phyloP scores from a whole-genome alignment of 2,797 vertebrate species.

The Novumbra hubbsi region DNA sequence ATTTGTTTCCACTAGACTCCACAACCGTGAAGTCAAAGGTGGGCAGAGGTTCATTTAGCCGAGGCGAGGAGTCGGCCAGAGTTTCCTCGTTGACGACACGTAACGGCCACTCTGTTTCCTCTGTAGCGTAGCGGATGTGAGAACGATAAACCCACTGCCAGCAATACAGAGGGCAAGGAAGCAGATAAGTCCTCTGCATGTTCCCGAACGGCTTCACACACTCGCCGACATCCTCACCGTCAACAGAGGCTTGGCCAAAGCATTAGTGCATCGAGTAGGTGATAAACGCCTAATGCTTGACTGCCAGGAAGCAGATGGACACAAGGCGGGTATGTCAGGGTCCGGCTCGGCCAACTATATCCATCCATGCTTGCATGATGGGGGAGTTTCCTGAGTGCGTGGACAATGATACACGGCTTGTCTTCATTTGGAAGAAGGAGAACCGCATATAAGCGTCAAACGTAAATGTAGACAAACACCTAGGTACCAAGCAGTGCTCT shows the following conservation, averaged over 20 bases:
- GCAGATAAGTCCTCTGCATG: conserved; percentile 9
- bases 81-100: neutral
- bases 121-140: conserved; percentile 1
- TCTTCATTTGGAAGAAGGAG: neutral
- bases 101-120: neutral
- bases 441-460: neutral
- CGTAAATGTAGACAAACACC: neutral
- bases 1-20: no score
- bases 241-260: conserved; percentile 23
- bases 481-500: conserved; percentile 10
- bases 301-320: conserved; percentile 19
- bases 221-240: conserved; percentile 31
- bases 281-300: conserved; percentile 25
- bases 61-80: no score
- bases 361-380: neutral
- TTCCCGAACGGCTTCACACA: conserved; percentile 15
- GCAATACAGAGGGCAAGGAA: conserved; percentile 13
- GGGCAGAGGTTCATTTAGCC: no score
- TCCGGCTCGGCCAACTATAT: conserved; percentile 1
- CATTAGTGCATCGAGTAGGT: conserved; percentile 18
- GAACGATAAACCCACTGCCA: conserved; percentile 20
- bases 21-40: no score
- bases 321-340: neutral
- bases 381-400: neutral
- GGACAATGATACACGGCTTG: neutral